Percentiles rank a stretch among this genome's conserved stretches.
Conservation (phyloP, 2,888 invertebrate genomes). For the Shargacucullia verbasci region DNA sequence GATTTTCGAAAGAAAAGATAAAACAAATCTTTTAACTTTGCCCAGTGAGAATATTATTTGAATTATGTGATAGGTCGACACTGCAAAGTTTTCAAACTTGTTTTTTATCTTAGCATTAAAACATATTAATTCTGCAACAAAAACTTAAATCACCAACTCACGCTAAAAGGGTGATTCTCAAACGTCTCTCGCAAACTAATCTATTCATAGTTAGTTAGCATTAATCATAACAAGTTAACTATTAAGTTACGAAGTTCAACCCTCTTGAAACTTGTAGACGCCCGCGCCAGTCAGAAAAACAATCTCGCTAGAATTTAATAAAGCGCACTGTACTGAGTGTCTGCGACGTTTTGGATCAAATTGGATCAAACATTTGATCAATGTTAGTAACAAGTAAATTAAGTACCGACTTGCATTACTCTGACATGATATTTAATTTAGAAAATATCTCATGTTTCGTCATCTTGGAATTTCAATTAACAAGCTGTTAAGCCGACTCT, state of each 20-base stretch:
- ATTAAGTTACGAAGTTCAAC: constrained; percentile 57
- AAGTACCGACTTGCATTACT: constrained; percentile 1
- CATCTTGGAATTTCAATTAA: constrained; percentile 49
- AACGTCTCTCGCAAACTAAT: constrained; percentile 53
- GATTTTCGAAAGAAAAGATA: too few relatives aligned
- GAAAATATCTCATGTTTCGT: constrained; percentile 41
- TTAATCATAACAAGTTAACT: constrained; percentile 60
- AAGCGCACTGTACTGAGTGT: constrained; percentile 59
- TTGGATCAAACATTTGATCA: constrained; percentile 27
- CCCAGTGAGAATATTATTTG: too few relatives aligned
- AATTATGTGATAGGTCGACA: too few relatives aligned
- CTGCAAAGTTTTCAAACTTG: too few relatives aligned
- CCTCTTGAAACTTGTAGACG: constrained; percentile 56
- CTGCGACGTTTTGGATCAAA: constrained; percentile 44
- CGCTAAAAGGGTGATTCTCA: constrained; percentile 43
- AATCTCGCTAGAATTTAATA: constrained; percentile 64
- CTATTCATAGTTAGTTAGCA: constrained; percentile 61
- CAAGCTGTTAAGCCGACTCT: constrained; percentile 31
- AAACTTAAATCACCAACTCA: constrained; percentile 42
- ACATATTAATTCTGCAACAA: constrained; percentile 24
- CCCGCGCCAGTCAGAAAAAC: constrained; percentile 57
- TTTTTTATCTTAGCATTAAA: constrained; percentile 9
- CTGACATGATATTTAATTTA: neutral
- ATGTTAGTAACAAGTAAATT: constrained; percentile 22
- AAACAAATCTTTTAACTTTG: too few relatives aligned